Evolutionary conservation across 2,888 invertebrate species (phyloP).

Genomic region (Drosophila meridionalis): DNA sequence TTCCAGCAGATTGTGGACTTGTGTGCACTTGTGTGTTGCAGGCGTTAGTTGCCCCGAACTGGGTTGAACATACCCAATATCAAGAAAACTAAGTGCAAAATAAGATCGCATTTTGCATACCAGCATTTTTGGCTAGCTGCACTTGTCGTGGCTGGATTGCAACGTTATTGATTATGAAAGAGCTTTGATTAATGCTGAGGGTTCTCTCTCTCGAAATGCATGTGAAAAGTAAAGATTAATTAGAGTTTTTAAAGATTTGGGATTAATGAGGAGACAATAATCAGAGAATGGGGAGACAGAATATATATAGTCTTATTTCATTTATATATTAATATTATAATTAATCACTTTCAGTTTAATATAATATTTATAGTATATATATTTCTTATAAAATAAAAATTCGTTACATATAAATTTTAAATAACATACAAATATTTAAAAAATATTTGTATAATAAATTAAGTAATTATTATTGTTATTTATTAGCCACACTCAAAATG

Average conservation of each 20-base stretch:
- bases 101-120: conserved; percentile 44
- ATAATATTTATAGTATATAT: neutral
- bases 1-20: conserved; percentile 32
- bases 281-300: neutral
- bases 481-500: neutral
- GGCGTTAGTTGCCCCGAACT: conserved; percentile 71
- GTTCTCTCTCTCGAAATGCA: neutral
- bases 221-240: neutral
- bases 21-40: conserved; percentile 63
- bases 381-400: conserved; percentile 2
- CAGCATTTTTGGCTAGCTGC: conserved; percentile 9
- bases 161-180: conserved; percentile 21
- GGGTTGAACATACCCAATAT: conserved; percentile 56
- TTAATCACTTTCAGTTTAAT: neutral
- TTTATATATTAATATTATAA: neutral
- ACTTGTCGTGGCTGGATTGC: conserved; percentile 7
- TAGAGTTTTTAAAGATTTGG: neutral
- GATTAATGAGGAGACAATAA: neutral
- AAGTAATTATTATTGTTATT: neutral
- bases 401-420: neutral
- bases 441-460: neutral
- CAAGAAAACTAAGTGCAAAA: conserved; percentile 31
- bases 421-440: neutral
- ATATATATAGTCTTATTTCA: neutral
- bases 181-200: conserved; percentile 11